Evolutionary conservation across 2,888 invertebrate genomes (phyloP).

Genomic region (Aradus depressus): DNA sequence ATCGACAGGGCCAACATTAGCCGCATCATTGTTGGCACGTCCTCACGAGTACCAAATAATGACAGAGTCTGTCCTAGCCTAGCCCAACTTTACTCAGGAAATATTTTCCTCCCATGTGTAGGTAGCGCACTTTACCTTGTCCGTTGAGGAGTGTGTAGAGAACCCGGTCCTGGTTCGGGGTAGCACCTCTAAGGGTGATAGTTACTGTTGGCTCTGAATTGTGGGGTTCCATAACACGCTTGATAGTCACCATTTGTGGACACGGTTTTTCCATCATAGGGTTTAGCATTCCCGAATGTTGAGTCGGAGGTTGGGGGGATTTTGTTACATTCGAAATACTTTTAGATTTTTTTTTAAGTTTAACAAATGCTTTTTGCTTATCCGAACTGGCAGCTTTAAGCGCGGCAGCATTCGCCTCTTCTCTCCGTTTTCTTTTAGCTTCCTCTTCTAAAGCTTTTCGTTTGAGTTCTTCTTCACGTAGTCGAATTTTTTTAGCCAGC

Average conservation of each 20-base stretch:
- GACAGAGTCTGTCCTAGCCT: too few relatives aligned
- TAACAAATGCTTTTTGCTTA: conserved; percentile 19
- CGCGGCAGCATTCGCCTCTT: conserved; percentile 48
- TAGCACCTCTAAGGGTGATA: conserved; percentile 61
- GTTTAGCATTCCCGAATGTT: neutral
- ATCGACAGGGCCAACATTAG: too few relatives aligned
- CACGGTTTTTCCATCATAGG: conserved; percentile 19
- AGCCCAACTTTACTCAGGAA: too few relatives aligned
- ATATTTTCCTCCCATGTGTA: too few relatives aligned
- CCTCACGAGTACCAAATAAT: too few relatives aligned
- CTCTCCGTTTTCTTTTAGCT: conserved; percentile 46
- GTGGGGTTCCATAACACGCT: conserved; percentile 54
- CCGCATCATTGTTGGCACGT: too few relatives aligned
- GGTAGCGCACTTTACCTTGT: conserved; percentile 37
- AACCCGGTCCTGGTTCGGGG: conserved; percentile 60
- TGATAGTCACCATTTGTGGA: conserved; percentile 55
- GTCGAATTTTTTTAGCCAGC: conserved; percentile 36
- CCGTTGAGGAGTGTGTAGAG: conserved; percentile 52
- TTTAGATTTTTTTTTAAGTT: conserved; percentile 19
- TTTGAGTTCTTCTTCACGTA: conserved; percentile 36
- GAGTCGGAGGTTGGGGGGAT: conserved; percentile 16
- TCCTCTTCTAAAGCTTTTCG: conserved; percentile 38
- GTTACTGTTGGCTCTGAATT: conserved; percentile 60
- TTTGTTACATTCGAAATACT: conserved; percentile 10
- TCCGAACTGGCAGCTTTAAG: conserved; percentile 17